phyloP scores from a whole-genome alignment of 2,113 vertebrate species.

The Lathamus discolor region DNA sequence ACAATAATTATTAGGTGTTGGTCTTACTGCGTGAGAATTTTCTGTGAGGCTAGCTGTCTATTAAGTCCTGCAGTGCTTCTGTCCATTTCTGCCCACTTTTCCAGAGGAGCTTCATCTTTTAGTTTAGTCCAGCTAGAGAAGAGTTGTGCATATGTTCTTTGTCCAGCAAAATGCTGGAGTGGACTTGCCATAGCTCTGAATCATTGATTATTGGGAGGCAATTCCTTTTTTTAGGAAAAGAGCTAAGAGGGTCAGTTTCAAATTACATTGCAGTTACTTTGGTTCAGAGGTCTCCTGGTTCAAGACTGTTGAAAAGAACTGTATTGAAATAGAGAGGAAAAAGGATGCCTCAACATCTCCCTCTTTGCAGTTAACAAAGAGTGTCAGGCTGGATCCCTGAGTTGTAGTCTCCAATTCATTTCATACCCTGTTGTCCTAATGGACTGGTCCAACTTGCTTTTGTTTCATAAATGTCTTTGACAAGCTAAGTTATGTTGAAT shows the following conservation, averaged over 20 bases:
- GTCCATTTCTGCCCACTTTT: background rate
- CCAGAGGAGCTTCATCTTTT: background rate
- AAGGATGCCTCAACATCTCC: background rate
- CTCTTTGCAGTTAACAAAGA: background rate
- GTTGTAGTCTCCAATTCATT: background rate
- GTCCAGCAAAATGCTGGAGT: background rate
- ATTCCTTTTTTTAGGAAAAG: background rate
- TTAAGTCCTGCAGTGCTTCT: background rate
- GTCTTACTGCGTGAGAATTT: background rate
- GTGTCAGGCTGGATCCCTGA: background rate
- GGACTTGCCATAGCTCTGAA: background rate
- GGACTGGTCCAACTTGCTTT: background rate
- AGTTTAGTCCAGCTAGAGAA: background rate
- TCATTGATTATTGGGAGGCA: background rate
- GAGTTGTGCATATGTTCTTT: background rate
- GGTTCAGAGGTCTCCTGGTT: background rate
- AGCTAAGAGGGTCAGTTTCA: background rate
- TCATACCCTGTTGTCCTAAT: background rate
- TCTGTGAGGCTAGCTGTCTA: fast-evolving
- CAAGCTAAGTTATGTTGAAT: background rate
- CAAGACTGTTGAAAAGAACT: background rate
- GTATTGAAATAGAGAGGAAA: background rate
- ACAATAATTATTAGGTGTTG: background rate
- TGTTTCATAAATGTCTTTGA: background rate
- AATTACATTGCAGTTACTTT: background rate